phyloP scores from a whole-genome alignment of 2,113 vertebrate genomes.

The Cyprinus carpio region DNA sequence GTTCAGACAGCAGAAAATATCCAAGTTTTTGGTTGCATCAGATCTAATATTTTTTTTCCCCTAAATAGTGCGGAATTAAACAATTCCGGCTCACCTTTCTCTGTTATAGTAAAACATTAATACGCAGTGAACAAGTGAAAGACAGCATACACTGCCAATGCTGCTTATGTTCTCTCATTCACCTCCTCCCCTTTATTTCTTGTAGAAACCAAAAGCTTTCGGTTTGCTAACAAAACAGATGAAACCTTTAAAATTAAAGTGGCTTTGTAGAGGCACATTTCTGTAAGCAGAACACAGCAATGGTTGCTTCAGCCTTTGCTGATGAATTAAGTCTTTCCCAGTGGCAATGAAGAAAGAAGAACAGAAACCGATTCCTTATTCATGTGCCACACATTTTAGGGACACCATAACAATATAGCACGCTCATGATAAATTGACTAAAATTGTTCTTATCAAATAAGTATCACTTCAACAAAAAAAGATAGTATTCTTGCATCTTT shows the following conservation, averaged over 20 bases:
- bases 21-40: neutral
- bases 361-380: conserved; percentile 16
- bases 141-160: neutral
- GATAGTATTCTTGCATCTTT: neutral
- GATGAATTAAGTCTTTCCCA: conserved; percentile 30
- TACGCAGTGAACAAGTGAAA: neutral
- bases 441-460: conserved; percentile 13
- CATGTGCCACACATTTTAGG: neutral
- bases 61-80: neutral
- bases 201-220: conserved; percentile 26
- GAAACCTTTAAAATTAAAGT: conserved; percentile 4
- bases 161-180: neutral
- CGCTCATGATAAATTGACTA: conserved; percentile 1
- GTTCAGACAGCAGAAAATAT: neutral
- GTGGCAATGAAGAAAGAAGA: conserved; percentile 9
- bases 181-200: neutral
- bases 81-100: neutral
- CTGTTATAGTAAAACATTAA: neutral
- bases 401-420: conserved; percentile 2
- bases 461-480: neutral
- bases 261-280: neutral
- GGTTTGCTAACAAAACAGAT: neutral
- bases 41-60: neutral
- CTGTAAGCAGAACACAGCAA: conserved; percentile 20
- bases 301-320: neutral